Conservation (phyloP, 1,140 invertebrate genomes). For the Lepidotrigona ventralis region DNA sequence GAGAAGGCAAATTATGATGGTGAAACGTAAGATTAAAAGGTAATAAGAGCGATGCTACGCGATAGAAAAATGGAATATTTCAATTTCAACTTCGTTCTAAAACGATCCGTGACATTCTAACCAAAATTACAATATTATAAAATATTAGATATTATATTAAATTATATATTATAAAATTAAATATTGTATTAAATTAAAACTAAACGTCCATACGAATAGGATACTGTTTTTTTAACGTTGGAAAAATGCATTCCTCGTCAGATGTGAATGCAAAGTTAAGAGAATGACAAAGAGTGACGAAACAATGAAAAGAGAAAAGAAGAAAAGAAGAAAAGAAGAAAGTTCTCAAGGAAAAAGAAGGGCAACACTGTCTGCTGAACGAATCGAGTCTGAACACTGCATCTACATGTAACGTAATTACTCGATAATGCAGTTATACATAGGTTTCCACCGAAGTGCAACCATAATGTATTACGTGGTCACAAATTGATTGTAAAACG, state of each 20-base stretch:
- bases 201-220: no score
- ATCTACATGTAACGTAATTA: slow-evolving; percentile 15
- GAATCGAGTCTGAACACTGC: slow-evolving; percentile 6
- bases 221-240: no score
- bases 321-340: background rate
- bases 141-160: no score
- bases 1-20: background rate
- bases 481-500: slow-evolving; percentile 42
- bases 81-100: no score
- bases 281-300: background rate
- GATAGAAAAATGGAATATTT: no score
- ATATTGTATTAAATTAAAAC: no score
- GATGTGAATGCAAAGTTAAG: no score
- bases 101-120: no score
- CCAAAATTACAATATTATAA: no score
- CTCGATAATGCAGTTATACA: slow-evolving; percentile 27
- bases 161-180: no score
- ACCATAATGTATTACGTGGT: slow-evolving; percentile 37
- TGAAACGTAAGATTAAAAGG: background rate
- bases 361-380: background rate
- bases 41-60: no score
- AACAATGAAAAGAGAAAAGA: background rate
- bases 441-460: slow-evolving; percentile 15
- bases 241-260: no score
- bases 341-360: background rate